Percentiles rank a stretch among this genome's conserved stretches.
Conservation (phyloP, 2,113 vertebrate species). For the Bucco capensis region DNA sequence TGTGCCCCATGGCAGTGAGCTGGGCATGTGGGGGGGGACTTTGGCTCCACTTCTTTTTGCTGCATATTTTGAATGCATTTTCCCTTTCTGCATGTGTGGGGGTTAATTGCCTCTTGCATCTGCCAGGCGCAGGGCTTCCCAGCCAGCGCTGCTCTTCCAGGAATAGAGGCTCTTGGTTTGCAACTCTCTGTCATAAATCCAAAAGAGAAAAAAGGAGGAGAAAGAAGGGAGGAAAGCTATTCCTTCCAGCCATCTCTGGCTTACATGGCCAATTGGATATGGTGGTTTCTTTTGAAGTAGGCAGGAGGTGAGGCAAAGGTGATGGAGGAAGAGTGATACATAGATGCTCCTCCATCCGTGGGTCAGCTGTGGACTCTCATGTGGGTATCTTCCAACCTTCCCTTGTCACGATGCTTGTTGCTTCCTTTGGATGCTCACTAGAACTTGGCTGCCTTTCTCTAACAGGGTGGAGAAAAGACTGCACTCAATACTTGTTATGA, state of each 20-base stretch:
- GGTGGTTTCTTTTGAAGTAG: neutral
- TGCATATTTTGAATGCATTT: neutral
- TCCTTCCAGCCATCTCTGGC: neutral
- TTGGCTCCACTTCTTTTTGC: neutral
- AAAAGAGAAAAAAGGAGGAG: neutral
- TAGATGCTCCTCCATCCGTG: neutral
- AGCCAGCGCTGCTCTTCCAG: constrained; percentile 14
- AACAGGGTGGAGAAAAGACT: neutral
- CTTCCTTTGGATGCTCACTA: neutral
- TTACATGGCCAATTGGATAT: rapidly evolving
- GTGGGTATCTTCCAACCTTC: neutral
- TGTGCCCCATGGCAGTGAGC: neutral
- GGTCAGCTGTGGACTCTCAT: neutral
- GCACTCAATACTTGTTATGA: neutral
- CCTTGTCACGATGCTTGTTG: rapidly evolving
- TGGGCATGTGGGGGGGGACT: neutral
- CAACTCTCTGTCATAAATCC: constrained; percentile 56
- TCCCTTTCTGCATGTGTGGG: neutral
- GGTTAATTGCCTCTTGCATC: constrained; percentile 41
- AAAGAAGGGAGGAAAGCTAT: constrained; percentile 21
- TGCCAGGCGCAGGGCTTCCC: constrained; percentile 30
- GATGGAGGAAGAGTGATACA: neutral
- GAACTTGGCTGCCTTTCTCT: neutral
- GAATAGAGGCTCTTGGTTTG: constrained; percentile 37
- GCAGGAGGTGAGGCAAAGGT: neutral